phyloP scores from a whole-genome alignment of 2,888 invertebrate species.

The Furcula furcula region DNA sequence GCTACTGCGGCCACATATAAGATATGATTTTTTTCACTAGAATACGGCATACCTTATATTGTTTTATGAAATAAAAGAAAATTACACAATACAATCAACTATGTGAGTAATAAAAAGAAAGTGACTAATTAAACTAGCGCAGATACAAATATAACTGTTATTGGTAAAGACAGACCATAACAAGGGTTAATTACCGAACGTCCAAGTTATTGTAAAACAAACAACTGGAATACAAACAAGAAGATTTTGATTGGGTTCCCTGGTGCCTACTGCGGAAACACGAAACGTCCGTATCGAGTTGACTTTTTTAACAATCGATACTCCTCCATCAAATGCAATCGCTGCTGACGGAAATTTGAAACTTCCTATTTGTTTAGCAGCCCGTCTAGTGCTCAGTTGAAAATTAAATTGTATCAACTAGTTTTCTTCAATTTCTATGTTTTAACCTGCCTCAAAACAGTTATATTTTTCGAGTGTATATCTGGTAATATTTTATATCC shows the following conservation, averaged over 20 bases:
- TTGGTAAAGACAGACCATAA: constrained; percentile 24
- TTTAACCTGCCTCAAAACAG: too few relatives aligned
- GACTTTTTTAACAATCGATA: constrained; percentile 2
- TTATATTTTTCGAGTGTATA: too few relatives aligned
- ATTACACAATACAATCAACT: too few relatives aligned
- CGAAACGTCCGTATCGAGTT: constrained; percentile 5
- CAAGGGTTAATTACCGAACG: constrained; percentile 25
- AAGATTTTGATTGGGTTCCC: constrained; percentile 29
- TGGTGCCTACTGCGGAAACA: constrained; percentile 13
- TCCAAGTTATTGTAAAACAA: constrained; percentile 30
- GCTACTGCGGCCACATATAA: too few relatives aligned
- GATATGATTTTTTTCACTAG: too few relatives aligned
- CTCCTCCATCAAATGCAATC: constrained; percentile 8
- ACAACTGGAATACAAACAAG: constrained; percentile 29
- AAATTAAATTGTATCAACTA: too few relatives aligned
- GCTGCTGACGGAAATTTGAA: constrained; percentile 1
- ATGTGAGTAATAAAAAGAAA: too few relatives aligned
- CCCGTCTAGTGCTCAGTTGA: not conserved
- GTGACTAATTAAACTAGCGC: too few relatives aligned
- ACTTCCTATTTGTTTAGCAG: not conserved
- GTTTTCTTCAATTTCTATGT: too few relatives aligned
- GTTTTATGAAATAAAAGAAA: too few relatives aligned
- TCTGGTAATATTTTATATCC: too few relatives aligned
- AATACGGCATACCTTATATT: too few relatives aligned
- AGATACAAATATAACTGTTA: constrained; percentile 15